Base-by-base conservation (phyloP, 30 jellyfish, hydroid and myxozoan species). In the Turritopsis dohrnii region DNA sequence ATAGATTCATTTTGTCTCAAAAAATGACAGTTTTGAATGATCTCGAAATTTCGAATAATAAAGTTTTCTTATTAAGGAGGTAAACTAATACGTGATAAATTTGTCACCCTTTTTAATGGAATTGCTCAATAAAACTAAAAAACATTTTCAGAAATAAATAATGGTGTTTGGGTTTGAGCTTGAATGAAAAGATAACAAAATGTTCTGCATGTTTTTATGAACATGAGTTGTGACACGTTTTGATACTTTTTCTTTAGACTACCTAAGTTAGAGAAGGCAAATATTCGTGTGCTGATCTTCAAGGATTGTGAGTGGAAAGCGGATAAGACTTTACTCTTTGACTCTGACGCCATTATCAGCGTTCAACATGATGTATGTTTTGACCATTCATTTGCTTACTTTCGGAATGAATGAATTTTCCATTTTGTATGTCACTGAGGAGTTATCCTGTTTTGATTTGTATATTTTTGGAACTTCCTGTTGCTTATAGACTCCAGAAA, bases 271-370 rank as follows among this genome's bases (percentile, higher is more conserved):
- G 94, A 80, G 21, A 86, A 86, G 30, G 27, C 76, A n/a, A 86
- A 89, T 20, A 94, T 94, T 60, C 94, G 99, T 8, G 95, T 94
- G 41, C 95, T 94, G 54, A 84, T 94, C 7, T 94, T 82, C 88
- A 83, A 86, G 29, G 98, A 93, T 79, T 84, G 96, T 54, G 99
- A 94, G 52, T 52, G 52, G 87, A 85, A 83, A 83, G 81, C 86
- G 17, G 97, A 96, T 23, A 94, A 89, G 81, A 77, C 96, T 21
- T 79, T 94, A 87, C 75, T 94, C 23, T 89, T 94, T 76, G 99
- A 94, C 72, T 87, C 99, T 20, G 97, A 94, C 86, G 99, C 97
- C 8, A 89, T 94, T 23, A 91, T 83, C 25, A 90, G 79, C 29
- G 91, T 83, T 13, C 84, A 84, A 29, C 84, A 73, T 52, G 86